Evolutionary conservation across 2,113 vertebrate genomes (phyloP).

Genomic region (Taxidea taxus): DNA sequence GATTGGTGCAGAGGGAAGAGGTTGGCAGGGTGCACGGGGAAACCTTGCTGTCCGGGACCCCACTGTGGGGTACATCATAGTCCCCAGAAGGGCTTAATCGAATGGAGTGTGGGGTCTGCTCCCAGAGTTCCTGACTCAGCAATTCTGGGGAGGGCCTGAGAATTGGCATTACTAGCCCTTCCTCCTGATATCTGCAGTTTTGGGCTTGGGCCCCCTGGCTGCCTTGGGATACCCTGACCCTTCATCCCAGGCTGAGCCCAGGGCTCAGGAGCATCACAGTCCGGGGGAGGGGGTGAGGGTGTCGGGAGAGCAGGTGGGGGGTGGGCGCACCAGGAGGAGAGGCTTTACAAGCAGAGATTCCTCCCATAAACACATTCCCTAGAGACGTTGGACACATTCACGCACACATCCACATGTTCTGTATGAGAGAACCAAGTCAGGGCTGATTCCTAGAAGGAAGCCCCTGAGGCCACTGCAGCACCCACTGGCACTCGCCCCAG

Average conservation of each 20-base stretch:
- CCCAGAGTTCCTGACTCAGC: not conserved
- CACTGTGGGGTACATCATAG: accelerated
- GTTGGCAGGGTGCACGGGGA: accelerated
- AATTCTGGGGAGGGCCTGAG: not conserved
- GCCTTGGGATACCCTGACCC: not conserved
- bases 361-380: not conserved
- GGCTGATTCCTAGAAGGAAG: not conserved
- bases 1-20: not conserved
- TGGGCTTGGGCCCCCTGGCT: not conserved
- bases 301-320: too few species aligned
- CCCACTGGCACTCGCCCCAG: not conserved
- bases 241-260: not conserved
- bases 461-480: not conserved
- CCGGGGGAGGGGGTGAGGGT: not conserved
- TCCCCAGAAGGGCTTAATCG: accelerated
- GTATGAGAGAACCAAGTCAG: not conserved
- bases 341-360: not conserved
- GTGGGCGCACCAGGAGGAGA: not conserved
- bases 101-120: too few species aligned
- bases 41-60: too few species aligned
- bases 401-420: accelerated
- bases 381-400: not conserved
- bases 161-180: not conserved
- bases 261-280: not conserved
- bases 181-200: too few species aligned